Conservation (phyloP, 92 coral and sea anemone genomes). For the Montipora capitata region DNA sequence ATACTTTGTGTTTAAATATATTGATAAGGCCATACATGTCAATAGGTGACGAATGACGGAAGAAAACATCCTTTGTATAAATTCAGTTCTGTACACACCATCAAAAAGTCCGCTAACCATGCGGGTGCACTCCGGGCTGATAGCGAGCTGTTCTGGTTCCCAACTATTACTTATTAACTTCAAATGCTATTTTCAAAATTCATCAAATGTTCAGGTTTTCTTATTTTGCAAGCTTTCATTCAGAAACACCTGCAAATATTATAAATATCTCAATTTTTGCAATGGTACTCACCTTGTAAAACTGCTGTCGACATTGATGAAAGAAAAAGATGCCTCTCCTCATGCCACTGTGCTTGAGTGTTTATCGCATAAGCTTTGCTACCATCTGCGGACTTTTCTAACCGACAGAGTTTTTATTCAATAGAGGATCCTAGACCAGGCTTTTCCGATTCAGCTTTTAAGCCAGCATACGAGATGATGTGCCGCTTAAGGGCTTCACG, state of each 20-base stretch:
- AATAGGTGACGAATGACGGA: background rate
- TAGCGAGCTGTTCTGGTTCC: too few species aligned
- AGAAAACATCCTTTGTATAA: too few species aligned
- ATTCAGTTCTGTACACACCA: too few species aligned
- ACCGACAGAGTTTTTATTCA: slow-evolving; percentile 55
- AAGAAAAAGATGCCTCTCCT: slow-evolving; percentile 48
- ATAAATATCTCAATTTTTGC: background rate
- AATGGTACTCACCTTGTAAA: slow-evolving; percentile 29
- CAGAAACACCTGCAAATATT: too few species aligned
- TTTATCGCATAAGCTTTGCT: slow-evolving; percentile 60
- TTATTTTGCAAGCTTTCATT: too few species aligned
- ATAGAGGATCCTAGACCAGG: slow-evolving; percentile 52
- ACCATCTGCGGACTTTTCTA: slow-evolving; percentile 55
- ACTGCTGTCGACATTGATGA: slow-evolving; percentile 21
- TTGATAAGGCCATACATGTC: background rate
- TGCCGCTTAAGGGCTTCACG: slow-evolving; percentile 21
- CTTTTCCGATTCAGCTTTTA: slow-evolving; percentile 58
- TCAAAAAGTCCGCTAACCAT: background rate
- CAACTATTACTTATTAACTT: too few species aligned
- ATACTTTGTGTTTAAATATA: too few species aligned
- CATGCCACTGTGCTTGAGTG: slow-evolving; percentile 69
- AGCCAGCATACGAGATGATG: slow-evolving; percentile 18
- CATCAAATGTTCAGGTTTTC: too few species aligned
- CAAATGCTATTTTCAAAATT: too few species aligned
- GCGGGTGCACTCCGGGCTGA: background rate